Evolutionary conservation across 2,888 invertebrate species (phyloP), one percentile per base, ranked within the genome.

Genomic region (Cheilosia vulpina): DNA sequence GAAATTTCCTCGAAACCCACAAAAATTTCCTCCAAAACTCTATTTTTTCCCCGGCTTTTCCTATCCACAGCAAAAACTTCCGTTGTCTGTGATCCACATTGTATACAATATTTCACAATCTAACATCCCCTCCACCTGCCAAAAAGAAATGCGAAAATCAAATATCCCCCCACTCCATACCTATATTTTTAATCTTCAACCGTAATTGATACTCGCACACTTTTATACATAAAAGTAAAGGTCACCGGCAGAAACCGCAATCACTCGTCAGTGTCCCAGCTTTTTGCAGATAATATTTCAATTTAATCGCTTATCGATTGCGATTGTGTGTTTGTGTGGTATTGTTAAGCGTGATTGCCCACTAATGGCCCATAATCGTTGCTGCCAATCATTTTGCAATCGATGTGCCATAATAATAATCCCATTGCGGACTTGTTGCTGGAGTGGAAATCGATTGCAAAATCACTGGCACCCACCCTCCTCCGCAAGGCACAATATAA

Each of bases 371-470:
- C 24, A 57, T 63, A 71, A 65, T 58, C 71, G 50, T 69, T 31
- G 11, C 55, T 78, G 63, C 50, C 78, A 71, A 71, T 78, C 71
- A 78, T 78, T 17, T 45, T 47, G 57, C 60, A 69, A 77, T 77
- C 77, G 34, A 43, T 55, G 31, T 7, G 15, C 62, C 27, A 38
- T 47, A 17, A 38, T 47, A 17, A 38, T 45, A 69, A 43, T 47
- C 53, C 27, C 31, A 60, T 19, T 60, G 60, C 38, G n/a, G 7
- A 77, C 77, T 77, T 77, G 77, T 77, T 77, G 77, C 71, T 66
- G 15, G 11, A 63, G 43, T 4, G n/a, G 45, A 66, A 68, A 55
- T 41, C 43, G 43, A 66, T 43, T 31, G 7, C 7, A 43, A 53
- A 41, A 19, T 15, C 38, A 7, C 21, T 7, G 43, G 15, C 5